These are phyloP conservation scores for Lycorma delicatula DNA, from an alignment of 1,140 invertebrate genomes.

Conservation along the genomic window DNA sequence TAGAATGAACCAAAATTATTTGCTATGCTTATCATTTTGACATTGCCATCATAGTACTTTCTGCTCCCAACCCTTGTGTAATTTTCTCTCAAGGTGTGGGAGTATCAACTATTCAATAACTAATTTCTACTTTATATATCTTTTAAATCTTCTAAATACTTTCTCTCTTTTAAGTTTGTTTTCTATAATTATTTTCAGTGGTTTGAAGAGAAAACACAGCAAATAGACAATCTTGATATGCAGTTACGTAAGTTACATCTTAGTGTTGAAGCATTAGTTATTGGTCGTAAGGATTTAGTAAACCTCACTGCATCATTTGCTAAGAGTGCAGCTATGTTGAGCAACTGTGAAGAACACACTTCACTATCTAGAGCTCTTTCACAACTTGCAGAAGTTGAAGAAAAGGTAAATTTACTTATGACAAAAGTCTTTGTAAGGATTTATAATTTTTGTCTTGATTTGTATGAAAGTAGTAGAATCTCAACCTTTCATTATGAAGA, in stretches of 20 bases:
- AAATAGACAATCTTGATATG: conserved; percentile 85
- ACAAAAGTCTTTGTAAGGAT: conserved; percentile 3
- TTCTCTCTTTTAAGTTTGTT: too few species aligned
- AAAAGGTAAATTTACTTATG: conserved; percentile 48
- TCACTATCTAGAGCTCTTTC: conserved; percentile 84
- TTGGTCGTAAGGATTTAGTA: conserved; percentile 79
- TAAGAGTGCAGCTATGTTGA: conserved; percentile 83
- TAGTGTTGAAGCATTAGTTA: conserved; percentile 80
- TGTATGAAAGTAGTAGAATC: too few species aligned
- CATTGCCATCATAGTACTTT: too few species aligned
- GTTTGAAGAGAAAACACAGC: conserved; percentile 94
- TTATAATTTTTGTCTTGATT: too few species aligned
- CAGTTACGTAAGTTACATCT: conserved; percentile 81
- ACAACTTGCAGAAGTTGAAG: conserved; percentile 87
- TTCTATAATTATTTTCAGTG: conserved; percentile 75
- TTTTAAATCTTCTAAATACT: too few species aligned
- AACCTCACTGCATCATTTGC: conserved; percentile 69
- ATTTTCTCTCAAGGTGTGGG: too few species aligned
- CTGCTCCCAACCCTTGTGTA: too few species aligned
- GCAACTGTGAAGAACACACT: conserved; percentile 92
- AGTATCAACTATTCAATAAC: too few species aligned
- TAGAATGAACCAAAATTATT: too few species aligned
- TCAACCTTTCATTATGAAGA: too few species aligned
- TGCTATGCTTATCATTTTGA: too few species aligned
- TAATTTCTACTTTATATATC: too few species aligned